Evolutionary conservation across 2,797 vertebrate genomes (phyloP), one percentile per base, ranked within the genome.

Genomic region (Loris lydekkerianus): DNA sequence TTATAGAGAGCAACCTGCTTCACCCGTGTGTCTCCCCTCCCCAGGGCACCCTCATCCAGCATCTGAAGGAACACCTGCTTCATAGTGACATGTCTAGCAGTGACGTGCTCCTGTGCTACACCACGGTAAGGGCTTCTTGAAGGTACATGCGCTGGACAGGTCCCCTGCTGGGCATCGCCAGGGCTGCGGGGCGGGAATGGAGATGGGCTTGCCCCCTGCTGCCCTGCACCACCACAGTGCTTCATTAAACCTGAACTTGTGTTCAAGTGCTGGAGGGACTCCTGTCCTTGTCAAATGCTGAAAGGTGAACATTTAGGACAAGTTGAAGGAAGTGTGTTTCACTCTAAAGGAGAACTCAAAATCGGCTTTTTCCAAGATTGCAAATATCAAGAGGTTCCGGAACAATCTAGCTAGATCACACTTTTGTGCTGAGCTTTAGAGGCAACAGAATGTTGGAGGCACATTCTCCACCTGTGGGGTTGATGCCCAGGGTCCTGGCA

Each of bases 41-140:
- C 34, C 95, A 99, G 99, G 99, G 99, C 5, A 99, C 99, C 0
- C 98, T 99, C 76, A 99, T 99, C 95, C 99, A 99, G 95, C 99
- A 99, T 97, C 98, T 99, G 97, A 99, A 99, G 97, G 99, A 99
- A 56, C 99, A 99, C 95, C 34, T 99, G 83, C 99, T 99, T 77
- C 99, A 99, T 43, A 99, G 99, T 61, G 99, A 99, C 98, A 99
- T 99, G 99, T 98, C 96, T 96, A 99, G 98, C 98, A 98, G 83
- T 76, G 99, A 99, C 96, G 98, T 99, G 97, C 99, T 99, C 97
- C 98, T 99, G 96, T 99, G 99, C 98, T 99, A 99, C 96, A 99
- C 99, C 91, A 99, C 99, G 98, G 99, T 82, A 40, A 61, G 78
- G 65, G 7, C 17, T 8, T 3, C 15, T 31, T 9, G 31, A n/a